Base-by-base conservation (phyloP, 2,888 invertebrate genomes). In the Caenorhabditis uteleia region DNA sequence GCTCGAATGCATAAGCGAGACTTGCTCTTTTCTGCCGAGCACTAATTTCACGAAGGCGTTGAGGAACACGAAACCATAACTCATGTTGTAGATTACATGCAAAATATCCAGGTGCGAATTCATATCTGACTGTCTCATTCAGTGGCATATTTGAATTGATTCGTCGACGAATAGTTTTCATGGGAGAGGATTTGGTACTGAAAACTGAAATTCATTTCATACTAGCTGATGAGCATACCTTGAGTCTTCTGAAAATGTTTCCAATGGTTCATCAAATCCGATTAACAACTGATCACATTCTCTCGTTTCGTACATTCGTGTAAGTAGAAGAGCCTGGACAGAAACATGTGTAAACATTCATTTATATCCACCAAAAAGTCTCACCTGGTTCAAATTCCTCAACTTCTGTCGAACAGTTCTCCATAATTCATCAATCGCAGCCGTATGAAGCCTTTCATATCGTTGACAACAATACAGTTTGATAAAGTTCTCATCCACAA, bases 31-130 rank as follows among this genome's bases (percentile, higher is more conserved):
- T n/a, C 26, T 42, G 31, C 12, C 33, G 23, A 5, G 36, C n/a
- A 27, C 54, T 50, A n/a, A 31, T 26, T 1, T 53, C 40, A n/a
- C 58, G 59, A 3, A 65, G 18, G 20, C 70, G 61, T 16, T 59
- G 45, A 8, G 64, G 70, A 14, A 68, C 36, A 8, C 38, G 7
- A 29, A 68, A 72, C 72, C 72, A 75, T 8, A 65, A 23, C 45
- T 62, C 58, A n/a, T 50, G 36, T 20, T 61, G 61, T n/a, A 89
- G 87, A 4, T 88, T 88, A 83, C 91, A 91, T 38, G 89, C 87
- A 83, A 91, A 91, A 83, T 88, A 87, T 3, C 91, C 91, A 0
- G 89, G 87, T 38, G 85, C 85, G 75, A 88, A 87, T 43, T 64
- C 59, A 57, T 44, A 73, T 10, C 70, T 57, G 31, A 68, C 68